Evolutionary conservation across 2,888 invertebrate genomes (phyloP), one percentile per base, ranked within the genome.

Genomic region (Conus canariensis): DNA sequence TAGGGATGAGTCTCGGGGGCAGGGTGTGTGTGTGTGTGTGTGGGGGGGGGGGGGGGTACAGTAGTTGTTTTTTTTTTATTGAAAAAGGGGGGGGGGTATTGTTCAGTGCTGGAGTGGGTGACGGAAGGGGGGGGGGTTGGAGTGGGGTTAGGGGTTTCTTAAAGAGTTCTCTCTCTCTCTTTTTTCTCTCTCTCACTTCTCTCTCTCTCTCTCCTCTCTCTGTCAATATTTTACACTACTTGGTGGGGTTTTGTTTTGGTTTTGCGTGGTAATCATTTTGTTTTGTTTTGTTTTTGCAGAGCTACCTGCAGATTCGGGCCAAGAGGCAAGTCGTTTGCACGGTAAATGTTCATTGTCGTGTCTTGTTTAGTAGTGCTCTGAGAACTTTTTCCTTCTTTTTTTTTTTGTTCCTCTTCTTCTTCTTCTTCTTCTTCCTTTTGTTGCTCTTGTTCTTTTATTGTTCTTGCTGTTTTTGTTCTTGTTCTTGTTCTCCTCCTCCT

Each of bases 301-400:
- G 98, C 30, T 98, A 97, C 95, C 97, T 98, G 95, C 97, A 98
- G 94, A 97, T 98, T 88, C 97, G 97, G 94, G 97, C 97, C 56
- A 98, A 98, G 95, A 97, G 98, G 93, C 98, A 98, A 97, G 97
- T 92, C 96, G 98, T 88, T 96, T 98, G 64, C 94, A 94, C 91
- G 95, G 95, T 95, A 91, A 94, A 93, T 93, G 91, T 89, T 22
- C 5, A 45, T 2, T 45, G 45, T 45, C 45, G 2, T 45, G 45
- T 45, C 4, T 2, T 4, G 45, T 45, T 45, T 45, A 45, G 45
- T 45, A 45, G 45, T 3, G 45, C 45, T 45, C 45, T 45, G 45
- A 45, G 45, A 45, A 45, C 45, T 2, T 64, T 64, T 0, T 64
- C 6, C 3, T 10, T 64, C 64, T 64, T 16, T 0, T 64, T 10